A percentile compares a stretch with the other conserved stretches of the same genome.
Evolutionary conservation across 2,888 invertebrate genomes (phyloP).

Genomic region (Agrotis clavis): DNA sequence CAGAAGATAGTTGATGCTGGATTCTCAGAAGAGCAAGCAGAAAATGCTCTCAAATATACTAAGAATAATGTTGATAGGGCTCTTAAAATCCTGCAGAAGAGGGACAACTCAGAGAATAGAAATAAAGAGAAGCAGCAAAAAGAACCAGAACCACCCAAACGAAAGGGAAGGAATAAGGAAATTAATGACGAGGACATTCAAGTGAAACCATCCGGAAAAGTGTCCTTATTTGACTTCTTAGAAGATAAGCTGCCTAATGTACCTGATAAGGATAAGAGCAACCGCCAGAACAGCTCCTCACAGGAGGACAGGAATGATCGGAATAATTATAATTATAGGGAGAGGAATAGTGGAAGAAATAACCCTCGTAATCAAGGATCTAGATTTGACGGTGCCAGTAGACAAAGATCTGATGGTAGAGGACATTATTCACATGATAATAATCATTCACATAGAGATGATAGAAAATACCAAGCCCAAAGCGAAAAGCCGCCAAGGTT

Average conservation of each 20-base stretch:
- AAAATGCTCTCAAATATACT: conserved; percentile 93
- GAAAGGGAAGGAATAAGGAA: conserved; percentile 88
- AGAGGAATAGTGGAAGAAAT: conserved; percentile 80
- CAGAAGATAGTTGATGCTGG: conserved; percentile 96
- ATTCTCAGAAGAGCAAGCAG: conserved; percentile 94
- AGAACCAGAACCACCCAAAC: conserved; percentile 84
- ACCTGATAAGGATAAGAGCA: conserved; percentile 85
- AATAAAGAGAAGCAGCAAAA: conserved; percentile 85
- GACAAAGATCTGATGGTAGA: conserved; percentile 79
- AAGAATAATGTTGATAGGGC: conserved; percentile 94
- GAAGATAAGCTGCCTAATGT: conserved; percentile 94
- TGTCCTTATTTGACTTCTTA: conserved; percentile 95
- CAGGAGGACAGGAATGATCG: conserved; percentile 81
- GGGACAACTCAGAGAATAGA: conserved; percentile 87
- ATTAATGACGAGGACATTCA: conserved; percentile 90
- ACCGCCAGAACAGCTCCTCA: conserved; percentile 75
- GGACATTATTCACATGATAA: conserved; percentile 84
- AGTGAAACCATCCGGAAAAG: conserved; percentile 95
- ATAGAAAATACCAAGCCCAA: conserved; percentile 84
- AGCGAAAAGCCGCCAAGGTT: conserved; percentile 92
- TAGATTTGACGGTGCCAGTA: conserved; percentile 79
- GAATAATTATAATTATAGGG: conserved; percentile 78
- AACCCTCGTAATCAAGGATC: conserved; percentile 79
- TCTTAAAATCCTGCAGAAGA: conserved; percentile 92
- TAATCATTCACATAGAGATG: conserved; percentile 81